Evolutionary conservation across 2,797 vertebrate genomes (phyloP).

Genomic region (Arrhamphus sclerolepis): DNA sequence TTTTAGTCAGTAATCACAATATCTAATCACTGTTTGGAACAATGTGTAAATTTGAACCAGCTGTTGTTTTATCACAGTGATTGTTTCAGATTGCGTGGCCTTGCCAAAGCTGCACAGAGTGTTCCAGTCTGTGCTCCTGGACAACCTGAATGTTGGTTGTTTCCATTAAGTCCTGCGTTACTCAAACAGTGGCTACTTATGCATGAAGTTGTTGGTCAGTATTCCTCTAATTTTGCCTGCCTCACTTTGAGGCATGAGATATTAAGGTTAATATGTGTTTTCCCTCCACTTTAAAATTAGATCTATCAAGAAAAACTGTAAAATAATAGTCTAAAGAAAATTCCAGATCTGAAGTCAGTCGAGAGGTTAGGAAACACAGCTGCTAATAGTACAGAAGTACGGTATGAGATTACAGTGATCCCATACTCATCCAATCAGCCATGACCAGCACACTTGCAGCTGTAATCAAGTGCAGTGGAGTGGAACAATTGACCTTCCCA

Average conservation of each 20-base stretch:
- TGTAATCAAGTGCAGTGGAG: slow-evolving; percentile 60
- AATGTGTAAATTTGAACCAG: not conserved
- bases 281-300: slow-evolving; percentile 10
- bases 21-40: not conserved
- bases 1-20: not conserved
- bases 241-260: slow-evolving; percentile 15
- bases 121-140: slow-evolving; percentile 6
- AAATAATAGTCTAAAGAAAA: slow-evolving; percentile 24
- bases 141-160: slow-evolving; percentile 1
- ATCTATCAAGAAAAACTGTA: slow-evolving; percentile 9
- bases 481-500: slow-evolving; percentile 34
- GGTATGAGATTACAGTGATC: slow-evolving; percentile 53
- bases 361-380: slow-evolving; percentile 1
- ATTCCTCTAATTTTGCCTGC: not conserved
- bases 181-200: slow-evolving; percentile 4
- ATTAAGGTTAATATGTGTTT: slow-evolving; percentile 14
- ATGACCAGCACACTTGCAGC: slow-evolving; percentile 29
- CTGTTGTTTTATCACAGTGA: slow-evolving; percentile 6
- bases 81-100: slow-evolving; percentile 12
- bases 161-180: slow-evolving; percentile 2
- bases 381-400: slow-evolving; percentile 39
- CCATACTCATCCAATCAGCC: slow-evolving; percentile 33
- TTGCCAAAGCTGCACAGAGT: slow-evolving; percentile 10
- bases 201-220: slow-evolving; percentile 4
- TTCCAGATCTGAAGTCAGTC: slow-evolving; percentile 12